These are phyloP conservation scores for Lasioglossum malachurum DNA, from an alignment of 2,888 invertebrate genomes.

Conservation along the genomic window DNA sequence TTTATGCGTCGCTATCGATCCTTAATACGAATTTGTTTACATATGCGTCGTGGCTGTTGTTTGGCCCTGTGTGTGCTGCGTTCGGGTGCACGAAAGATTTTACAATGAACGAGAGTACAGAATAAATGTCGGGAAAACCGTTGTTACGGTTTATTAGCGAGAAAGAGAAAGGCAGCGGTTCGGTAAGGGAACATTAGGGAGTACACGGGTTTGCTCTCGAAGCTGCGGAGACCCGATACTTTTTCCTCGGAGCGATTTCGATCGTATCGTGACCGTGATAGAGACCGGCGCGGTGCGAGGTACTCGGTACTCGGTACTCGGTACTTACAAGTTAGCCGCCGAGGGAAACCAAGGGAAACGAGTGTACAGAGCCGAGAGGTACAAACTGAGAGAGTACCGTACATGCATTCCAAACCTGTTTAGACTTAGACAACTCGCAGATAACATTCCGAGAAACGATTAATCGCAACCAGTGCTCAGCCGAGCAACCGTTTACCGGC, in stretches of 20 bases:
- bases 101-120: background rate
- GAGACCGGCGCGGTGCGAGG: background rate
- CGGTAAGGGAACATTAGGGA: background rate
- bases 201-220: conserved; percentile 5
- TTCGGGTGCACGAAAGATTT: background rate
- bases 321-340: conserved; percentile 4
- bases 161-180: background rate
- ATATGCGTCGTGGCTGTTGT: background rate
- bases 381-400: conserved; percentile 33
- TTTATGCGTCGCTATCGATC: background rate
- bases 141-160: background rate
- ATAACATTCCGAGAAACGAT: conserved; percentile 59
- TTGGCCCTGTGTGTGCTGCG: background rate
- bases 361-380: conserved; percentile 19
- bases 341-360: conserved; percentile 25
- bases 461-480: conserved; percentile 41
- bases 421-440: conserved; percentile 56
- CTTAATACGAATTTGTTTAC: background rate
- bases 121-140: background rate
- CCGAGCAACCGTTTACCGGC: conserved; percentile 33
- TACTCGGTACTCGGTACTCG: background rate
- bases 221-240: background rate
- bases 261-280: conserved; percentile 39
- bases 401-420: conserved; percentile 56
- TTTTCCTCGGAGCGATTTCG: conserved; percentile 26